phyloP scores from a whole-genome alignment of 2,113 vertebrate genomes.

The Pterocles orientalis region DNA sequence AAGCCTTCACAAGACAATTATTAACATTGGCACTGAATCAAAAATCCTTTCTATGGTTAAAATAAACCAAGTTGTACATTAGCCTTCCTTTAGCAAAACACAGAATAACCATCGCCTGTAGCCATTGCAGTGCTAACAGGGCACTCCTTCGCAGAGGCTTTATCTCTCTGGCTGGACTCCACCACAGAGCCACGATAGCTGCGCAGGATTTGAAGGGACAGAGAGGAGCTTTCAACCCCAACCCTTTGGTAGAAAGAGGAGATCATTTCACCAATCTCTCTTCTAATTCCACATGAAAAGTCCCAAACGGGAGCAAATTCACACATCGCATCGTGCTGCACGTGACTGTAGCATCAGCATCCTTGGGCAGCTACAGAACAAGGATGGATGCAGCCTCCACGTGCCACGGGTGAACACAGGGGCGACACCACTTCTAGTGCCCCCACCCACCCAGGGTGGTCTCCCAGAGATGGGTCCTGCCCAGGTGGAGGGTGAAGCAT shows the following conservation, averaged over 20 bases:
- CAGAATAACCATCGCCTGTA: constrained; percentile 7
- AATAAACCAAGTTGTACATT: neutral
- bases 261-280: neutral
- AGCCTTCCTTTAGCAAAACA: neutral
- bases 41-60: constrained; percentile 55
- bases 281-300: neutral
- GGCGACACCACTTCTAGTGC: neutral
- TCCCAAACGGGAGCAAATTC: neutral
- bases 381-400: fast-evolving
- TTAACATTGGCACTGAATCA: constrained; percentile 45
- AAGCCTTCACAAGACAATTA: constrained; percentile 49
- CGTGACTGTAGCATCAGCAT: neutral
- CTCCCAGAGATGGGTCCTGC: neutral
- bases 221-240: neutral
- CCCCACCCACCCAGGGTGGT: neutral
- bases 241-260: neutral
- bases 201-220: neutral
- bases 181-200: neutral
- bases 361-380: neutral
- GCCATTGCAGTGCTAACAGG: neutral
- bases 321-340: fast-evolving
- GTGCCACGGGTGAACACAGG: fast-evolving
- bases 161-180: neutral
- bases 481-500: neutral
- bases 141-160: neutral